phyloP scores from a whole-genome alignment of 2,113 vertebrate genomes.

The Myrmecophaga tridactyla region DNA sequence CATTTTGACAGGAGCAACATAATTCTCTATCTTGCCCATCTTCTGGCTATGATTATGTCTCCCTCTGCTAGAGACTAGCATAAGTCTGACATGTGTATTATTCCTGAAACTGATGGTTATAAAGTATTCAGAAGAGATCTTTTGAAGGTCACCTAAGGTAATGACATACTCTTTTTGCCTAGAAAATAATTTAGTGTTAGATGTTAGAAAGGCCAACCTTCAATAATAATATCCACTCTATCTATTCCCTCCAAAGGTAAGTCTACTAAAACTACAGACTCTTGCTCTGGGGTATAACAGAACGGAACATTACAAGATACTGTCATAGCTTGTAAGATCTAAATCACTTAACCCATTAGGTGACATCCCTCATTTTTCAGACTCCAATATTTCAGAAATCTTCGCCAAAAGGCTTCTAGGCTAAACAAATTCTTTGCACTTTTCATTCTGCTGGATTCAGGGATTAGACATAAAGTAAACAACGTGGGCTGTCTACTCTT shows the following conservation, averaged over 20 bases:
- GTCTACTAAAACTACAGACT: neutral
- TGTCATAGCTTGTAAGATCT: neutral
- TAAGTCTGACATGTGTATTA: neutral
- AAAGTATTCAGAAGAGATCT: neutral
- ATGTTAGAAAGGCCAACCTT: neutral
- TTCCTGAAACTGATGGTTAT: neutral
- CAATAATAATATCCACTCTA: neutral
- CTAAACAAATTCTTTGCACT: constrained; percentile 66
- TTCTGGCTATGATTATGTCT: neutral
- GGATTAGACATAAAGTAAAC: constrained; percentile 76
- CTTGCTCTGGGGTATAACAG: neutral
- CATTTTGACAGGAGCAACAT: neutral
- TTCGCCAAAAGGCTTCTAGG: neutral
- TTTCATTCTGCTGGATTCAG: constrained; percentile 68
- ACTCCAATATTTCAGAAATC: neutral
- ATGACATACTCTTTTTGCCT: neutral
- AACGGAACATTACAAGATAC: neutral
- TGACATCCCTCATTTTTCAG: constrained; percentile 23
- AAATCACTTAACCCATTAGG: neutral
- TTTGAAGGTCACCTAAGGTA: neutral
- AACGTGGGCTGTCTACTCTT: constrained; percentile 78
- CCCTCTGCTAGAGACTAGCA: too few relatives aligned
- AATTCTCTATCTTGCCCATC: neutral
- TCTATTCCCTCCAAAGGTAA: constrained; percentile 3
- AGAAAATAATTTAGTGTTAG: constrained; percentile 12